Base-by-base conservation (phyloP, 2,888 invertebrate species). In the Plutella xylostella region DNA sequence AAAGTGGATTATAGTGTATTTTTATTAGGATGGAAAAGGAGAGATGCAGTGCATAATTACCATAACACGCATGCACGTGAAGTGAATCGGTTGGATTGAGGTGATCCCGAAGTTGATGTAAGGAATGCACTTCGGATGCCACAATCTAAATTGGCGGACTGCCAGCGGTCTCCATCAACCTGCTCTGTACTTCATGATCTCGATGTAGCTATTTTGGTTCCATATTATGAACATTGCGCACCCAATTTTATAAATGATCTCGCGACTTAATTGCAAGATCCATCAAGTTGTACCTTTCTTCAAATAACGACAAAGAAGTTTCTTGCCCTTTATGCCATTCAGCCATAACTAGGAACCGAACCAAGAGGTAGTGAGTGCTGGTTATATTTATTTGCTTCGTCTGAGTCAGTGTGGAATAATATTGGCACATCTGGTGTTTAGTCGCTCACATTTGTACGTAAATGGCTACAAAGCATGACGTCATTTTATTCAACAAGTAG, bases 381-480 rank as follows among this genome's bases (percentile, higher is more conserved):
- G 3, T 67, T 71, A 72, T 73, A 69, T 60, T 66, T 70, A 69
- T 74, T 75, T 80, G 73, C 80, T 80, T 82, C 50, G 57, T 57
- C 66, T 82, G 80, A 82, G 65, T 82, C 80, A 82, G 15, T 22
- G 15, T 22, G 22, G 60, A 69, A 70, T 75, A 77, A 73, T 78
- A 78, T 76, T 76, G 78, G 73, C 76, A 63, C 68, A 64, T 71
- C 68, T 63, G 63, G 68, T 66, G 65, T 70, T 75, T 68, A 64
- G 65, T 66, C 65, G 72, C 72, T 71, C 66, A 71, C 75, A 71
- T 67, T 65, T 65, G 68, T 68, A 65, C 66, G 63, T 55, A 63
- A 63, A 22, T 25, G 22, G 25, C 25, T 68, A 73, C 62, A 56
- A 65, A 69, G 71, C 69, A 75, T 79, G 77, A 76, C 75, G 77